A percentile compares a stretch with the other conserved stretches of the same genome.
phyloP scores from a whole-genome alignment of 2,113 vertebrate species.

The Erythrolamprus reginae region DNA sequence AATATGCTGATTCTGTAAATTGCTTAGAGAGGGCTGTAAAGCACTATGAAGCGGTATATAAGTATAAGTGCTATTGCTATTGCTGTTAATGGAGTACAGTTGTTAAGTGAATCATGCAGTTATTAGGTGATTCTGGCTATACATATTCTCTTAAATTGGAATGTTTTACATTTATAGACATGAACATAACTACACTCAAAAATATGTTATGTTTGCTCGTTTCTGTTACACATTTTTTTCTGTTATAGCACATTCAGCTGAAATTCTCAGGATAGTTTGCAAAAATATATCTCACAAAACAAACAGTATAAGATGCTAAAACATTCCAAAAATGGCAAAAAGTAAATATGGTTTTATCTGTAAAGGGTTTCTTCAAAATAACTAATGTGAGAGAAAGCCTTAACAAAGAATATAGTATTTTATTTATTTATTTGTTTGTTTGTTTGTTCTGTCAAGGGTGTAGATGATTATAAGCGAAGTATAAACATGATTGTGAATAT shows the following conservation, averaged over 20 bases:
- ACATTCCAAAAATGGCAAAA: not conserved
- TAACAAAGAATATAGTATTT: not conserved
- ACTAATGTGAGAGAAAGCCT: not conserved
- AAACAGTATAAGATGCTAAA: not conserved
- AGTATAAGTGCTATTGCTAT: too few relatives aligned
- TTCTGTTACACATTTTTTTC: not conserved
- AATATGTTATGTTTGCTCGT: not conserved
- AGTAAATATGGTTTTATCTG: not conserved
- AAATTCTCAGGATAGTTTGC: not conserved
- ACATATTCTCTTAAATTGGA: not conserved
- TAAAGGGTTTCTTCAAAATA: not conserved
- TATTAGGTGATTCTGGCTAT: not conserved
- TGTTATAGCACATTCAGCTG: not conserved
- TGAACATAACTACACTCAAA: not conserved
- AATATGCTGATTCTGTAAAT: too few relatives aligned
- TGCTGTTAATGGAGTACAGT: not conserved
- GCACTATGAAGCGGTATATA: too few relatives aligned
- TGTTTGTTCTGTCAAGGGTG: too few relatives aligned
- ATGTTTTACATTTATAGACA: not conserved
- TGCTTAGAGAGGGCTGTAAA: too few relatives aligned
- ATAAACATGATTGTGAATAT: too few relatives aligned
- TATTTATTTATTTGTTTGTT: too few relatives aligned
- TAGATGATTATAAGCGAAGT: too few relatives aligned
- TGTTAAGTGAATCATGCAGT: not conserved
- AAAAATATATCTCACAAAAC: not conserved